Evolutionary conservation across 2,888 invertebrate species (phyloP), one percentile per base, ranked within the genome.

Genomic region (Spisula subtruncata): DNA sequence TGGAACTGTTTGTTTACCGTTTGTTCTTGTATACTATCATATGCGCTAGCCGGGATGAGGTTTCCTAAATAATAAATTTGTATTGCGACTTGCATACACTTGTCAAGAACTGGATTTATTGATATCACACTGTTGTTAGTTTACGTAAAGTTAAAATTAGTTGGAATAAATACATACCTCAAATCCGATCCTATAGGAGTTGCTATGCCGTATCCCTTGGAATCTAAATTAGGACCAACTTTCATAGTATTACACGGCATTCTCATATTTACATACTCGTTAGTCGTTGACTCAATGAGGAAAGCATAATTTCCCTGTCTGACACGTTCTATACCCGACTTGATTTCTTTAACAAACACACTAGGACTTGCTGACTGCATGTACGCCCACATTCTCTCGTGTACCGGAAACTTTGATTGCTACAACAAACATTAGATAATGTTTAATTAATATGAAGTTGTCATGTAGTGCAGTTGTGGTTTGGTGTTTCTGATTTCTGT

Each of bases 311-410:
- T 95, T 20, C 96, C 97, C 98, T 98, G 92, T 98, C 98, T 97
- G 16, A 98, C 98, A 93, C 98, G 97, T 90, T 97, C 97, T 86
- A 99, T 98, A 41, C 41, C 41, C 41, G 41, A 5, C 41, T 2
- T 41, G 2, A 41, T 41, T 41, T 98, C 98, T 90, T 97, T 97
- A 18, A 98, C 98, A 96, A 98, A 98, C 8, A 98, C 98, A 82
- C 92, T 93, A 8, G 95, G 94, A 20, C 90, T 93, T 10, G 98
- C 98, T 96, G 98, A 98, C 29, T 95, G 95, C 99, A 99, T 99
- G 96, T 98, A 99, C 95, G 99, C 98, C 98, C 98, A 99, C 99
- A 99, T 99, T 97, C 98, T 98, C 96, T 98, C 98, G 97, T 98
- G 99, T 20, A 98, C 97, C 81, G 98, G 98, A 94, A 98, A 98